Percentiles rank a stretch among this genome's conserved stretches.
Evolutionary conservation across 2,113 vertebrate genomes (phyloP).

Genomic region (Pomatorhinus ruficollis): DNA sequence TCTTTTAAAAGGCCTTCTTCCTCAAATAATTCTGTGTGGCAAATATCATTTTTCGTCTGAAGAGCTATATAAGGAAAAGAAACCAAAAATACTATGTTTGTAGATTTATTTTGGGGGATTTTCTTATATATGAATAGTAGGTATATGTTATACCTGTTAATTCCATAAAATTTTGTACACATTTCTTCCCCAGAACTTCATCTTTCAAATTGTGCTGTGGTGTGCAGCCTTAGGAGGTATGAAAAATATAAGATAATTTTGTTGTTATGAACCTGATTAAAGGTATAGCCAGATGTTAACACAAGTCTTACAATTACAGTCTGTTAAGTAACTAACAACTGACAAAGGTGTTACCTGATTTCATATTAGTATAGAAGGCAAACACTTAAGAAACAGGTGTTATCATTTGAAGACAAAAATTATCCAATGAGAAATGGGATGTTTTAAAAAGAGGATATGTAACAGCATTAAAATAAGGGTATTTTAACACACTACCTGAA

Average conservation of each 20-base stretch:
- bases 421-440: background rate
- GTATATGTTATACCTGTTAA: background rate
- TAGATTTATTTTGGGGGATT: background rate
- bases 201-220: background rate
- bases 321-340: background rate
- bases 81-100: background rate
- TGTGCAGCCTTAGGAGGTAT: background rate
- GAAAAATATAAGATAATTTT: background rate
- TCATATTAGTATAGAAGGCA: background rate
- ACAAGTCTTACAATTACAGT: background rate
- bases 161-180: background rate
- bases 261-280: background rate
- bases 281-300: background rate
- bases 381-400: background rate
- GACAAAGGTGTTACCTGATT: background rate
- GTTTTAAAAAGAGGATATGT: background rate
- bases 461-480: background rate
- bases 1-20: background rate
- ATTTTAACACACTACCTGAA: background rate
- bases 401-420: background rate
- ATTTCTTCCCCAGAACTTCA: background rate
- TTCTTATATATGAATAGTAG: background rate
- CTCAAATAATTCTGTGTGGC: background rate
- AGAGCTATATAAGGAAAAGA: background rate
- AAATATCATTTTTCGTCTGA: background rate